These are phyloP conservation scores for Limnephilus auricula DNA, from an alignment of 2,888 invertebrate species.

Conservation along the genomic window DNA sequence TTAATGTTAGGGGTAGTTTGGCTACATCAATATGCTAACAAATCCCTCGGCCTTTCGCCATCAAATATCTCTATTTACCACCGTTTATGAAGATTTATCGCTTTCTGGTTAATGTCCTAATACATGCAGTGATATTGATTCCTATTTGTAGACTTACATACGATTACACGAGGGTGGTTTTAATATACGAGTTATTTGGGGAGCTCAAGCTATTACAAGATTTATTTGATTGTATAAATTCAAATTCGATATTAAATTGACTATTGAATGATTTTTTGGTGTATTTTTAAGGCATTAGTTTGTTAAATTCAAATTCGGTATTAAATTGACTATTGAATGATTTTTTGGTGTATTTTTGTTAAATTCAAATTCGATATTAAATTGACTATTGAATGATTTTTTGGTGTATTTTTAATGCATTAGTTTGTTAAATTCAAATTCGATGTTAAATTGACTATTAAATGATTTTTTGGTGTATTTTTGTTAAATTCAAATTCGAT, in stretches of 20 bases:
- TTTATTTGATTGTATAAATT: slow-evolving; percentile 4
- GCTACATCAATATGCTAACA: slow-evolving; percentile 43
- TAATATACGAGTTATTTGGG: background rate
- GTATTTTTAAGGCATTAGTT: no score
- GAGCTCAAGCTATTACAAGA: slow-evolving; percentile 1
- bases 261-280: background rate
- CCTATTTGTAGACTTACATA: slow-evolving; percentile 66
- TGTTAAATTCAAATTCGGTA: no score
- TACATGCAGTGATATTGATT: slow-evolving; percentile 65
- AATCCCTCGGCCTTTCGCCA: slow-evolving; percentile 28
- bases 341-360: no score
- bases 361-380: no score
- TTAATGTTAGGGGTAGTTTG: slow-evolving; percentile 3
- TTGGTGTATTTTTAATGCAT: no score
- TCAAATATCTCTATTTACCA: slow-evolving; percentile 65
- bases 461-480: no score
- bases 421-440: no score
- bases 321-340: no score
- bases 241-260: background rate
- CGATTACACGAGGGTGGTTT: slow-evolving; percentile 61
- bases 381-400: no score
- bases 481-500: no score
- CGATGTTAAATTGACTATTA: no score
- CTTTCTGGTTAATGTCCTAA: slow-evolving; percentile 64
- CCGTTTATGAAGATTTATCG: slow-evolving; percentile 66